Evolutionary conservation across 2,888 invertebrate genomes (phyloP), one percentile per base, ranked within the genome.

Genomic region (Alloscopus bannaensis): DNA sequence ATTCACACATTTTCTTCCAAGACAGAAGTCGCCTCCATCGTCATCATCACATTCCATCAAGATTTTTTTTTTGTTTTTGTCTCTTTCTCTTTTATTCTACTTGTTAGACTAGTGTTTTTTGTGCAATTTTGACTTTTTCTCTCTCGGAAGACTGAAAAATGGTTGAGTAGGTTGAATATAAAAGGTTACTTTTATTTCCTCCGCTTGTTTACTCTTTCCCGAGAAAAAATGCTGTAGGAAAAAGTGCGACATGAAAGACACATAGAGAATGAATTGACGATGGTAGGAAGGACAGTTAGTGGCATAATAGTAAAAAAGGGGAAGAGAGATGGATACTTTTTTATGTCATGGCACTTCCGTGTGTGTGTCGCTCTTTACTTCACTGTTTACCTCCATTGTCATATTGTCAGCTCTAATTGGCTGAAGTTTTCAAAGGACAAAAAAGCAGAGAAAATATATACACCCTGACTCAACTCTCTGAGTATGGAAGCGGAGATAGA

Each of bases 361-460:
- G n/a, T n/a, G n/a, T n/a, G n/a, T n/a, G 55, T 55, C 24, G 52
- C 22, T 22, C 18, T 24, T 55, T 55, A 26, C 26, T 55, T 3
- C 55, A n/a, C n/a, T n/a, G n/a, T n/a, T n/a, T n/a, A 11, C 28
- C n/a, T 28, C 26, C 11, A 13, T 55, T 55, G 24, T 55, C 26
- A 28, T 55, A 55, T 55, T 55, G 55, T 55, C 55, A 55, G 28
- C 55, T 55, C 55, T 55, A 55, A 55, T 55, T 55, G 55, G 24
- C 20, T 55, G 4, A 55, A 55, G 55, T 26, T 20, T n/a, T 55
- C 55, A 55, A n/a, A n/a, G n/a, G n/a, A n/a, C n/a, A n/a, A n/a
- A n/a, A n/a, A n/a, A n/a, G n/a, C 16, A 55, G 55, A 55, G n/a
- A 55, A 55, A 55, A n/a, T n/a, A n/a, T n/a, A n/a, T n/a, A n/a